These are phyloP conservation scores for Acromyrmex charruanus DNA, from an alignment of 1,140 invertebrate genomes.

Conservation along the genomic window DNA sequence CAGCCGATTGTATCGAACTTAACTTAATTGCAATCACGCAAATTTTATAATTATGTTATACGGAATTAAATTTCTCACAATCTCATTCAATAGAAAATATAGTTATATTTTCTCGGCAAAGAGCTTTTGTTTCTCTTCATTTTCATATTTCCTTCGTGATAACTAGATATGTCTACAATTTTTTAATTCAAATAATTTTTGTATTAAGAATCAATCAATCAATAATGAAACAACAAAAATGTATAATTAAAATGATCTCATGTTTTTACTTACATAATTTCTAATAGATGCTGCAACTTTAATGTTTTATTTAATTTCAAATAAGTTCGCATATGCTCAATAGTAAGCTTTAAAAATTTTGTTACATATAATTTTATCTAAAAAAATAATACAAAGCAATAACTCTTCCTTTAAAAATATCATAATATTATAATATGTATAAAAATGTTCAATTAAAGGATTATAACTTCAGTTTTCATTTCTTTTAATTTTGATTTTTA, in stretches of 20 bases:
- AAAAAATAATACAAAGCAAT: neutral
- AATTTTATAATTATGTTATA: constrained; percentile 45
- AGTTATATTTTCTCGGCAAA: constrained; percentile 21
- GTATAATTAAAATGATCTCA: neutral
- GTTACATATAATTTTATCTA: neutral
- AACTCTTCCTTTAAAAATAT: neutral
- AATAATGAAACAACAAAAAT: neutral
- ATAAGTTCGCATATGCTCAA: neutral
- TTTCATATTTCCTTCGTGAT: constrained; percentile 10
- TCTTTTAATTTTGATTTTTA: neutral
- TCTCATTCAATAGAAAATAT: constrained; percentile 47
- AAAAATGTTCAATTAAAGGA: neutral
- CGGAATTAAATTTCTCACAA: constrained; percentile 35
- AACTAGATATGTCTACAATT: neutral
- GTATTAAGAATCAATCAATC: constrained; percentile 26
- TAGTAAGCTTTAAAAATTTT: neutral
- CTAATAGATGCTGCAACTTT: neutral
- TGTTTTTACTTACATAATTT: neutral
- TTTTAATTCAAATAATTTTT: constrained; percentile 27
- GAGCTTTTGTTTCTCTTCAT: constrained; percentile 4
- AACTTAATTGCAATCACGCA: constrained; percentile 47
- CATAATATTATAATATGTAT: neutral
- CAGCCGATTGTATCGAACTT: constrained; percentile 30
- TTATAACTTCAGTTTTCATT: neutral
- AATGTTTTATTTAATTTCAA: neutral